Conservation (phyloP, 2,888 invertebrate genomes). For the Platycheirus rosarum region DNA sequence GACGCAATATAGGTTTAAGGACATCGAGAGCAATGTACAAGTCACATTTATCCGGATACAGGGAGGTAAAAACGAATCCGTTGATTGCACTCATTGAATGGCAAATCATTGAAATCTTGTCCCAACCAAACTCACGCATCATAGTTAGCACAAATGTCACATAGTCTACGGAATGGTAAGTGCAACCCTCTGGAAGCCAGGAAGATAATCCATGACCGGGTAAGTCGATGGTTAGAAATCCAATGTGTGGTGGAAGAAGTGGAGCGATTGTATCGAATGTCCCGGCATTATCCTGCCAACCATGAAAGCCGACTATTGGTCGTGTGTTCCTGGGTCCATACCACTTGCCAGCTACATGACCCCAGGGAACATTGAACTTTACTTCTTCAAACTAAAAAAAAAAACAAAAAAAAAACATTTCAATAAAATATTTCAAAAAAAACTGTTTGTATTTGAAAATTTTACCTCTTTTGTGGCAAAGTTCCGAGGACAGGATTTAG, state of each 20-base stretch:
- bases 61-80: constrained; percentile 85
- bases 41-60: constrained; percentile 85
- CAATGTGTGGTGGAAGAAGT: constrained; percentile 83
- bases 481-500: constrained; percentile 6
- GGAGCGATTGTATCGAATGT: constrained; percentile 89
- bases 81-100: constrained; percentile 88
- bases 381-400: constrained; percentile 19
- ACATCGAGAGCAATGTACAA: constrained; percentile 80
- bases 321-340: constrained; percentile 87
- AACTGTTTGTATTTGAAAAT: constrained; percentile 26
- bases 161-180: constrained; percentile 83
- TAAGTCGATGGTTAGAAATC: constrained; percentile 86
- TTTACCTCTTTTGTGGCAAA: constrained; percentile 50
- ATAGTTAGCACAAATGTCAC: constrained; percentile 84
- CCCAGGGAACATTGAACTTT: constrained; percentile 85
- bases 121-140: constrained; percentile 87
- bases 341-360: constrained; percentile 87
- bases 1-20: constrained; percentile 78
- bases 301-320: constrained; percentile 89
- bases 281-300: constrained; percentile 91
- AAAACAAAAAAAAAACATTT: neutral
- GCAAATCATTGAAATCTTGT: constrained; percentile 86
- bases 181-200: constrained; percentile 86
- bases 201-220: constrained; percentile 89
- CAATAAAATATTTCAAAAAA: constrained; percentile 21